Percentiles rank a stretch among this genome's conserved stretches.
phyloP scores from a whole-genome alignment of 2,888 invertebrate genomes.

The Oligia strigilis region DNA sequence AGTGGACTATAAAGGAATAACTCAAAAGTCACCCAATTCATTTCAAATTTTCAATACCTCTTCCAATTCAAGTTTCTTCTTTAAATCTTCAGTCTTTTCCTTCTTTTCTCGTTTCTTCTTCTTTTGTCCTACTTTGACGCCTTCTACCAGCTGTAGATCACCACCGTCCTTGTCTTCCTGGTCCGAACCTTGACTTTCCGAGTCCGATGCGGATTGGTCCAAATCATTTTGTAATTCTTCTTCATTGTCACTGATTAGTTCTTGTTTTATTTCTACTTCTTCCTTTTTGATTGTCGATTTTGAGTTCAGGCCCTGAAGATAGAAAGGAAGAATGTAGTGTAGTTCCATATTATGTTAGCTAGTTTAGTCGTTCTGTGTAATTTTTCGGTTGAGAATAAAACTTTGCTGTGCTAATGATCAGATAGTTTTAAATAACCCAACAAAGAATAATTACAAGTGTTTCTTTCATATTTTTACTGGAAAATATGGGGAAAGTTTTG shows the following conservation, averaged over 20 bases:
- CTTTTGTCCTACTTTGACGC: slow-evolving; percentile 83
- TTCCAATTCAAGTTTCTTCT: slow-evolving; percentile 85
- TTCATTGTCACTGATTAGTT: slow-evolving; percentile 73
- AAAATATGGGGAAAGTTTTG: too few species aligned
- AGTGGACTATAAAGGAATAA: neutral
- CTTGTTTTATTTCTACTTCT: slow-evolving; percentile 72
- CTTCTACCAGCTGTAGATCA: slow-evolving; percentile 83
- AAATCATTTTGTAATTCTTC: slow-evolving; percentile 66
- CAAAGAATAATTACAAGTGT: neutral
- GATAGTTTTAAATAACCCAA: too few species aligned
- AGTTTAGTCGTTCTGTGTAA: too few species aligned
- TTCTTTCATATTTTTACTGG: neutral
- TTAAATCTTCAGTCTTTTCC: slow-evolving; percentile 85
- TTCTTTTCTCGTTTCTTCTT: slow-evolving; percentile 86
- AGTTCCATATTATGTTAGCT: too few species aligned
- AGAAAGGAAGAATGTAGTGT: neutral
- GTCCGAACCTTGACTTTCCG: slow-evolving; percentile 42
- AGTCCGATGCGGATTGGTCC: slow-evolving; percentile 59
- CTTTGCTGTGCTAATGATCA: too few species aligned
- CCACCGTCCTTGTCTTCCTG: slow-evolving; percentile 63
- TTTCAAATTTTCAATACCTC: slow-evolving; percentile 74
- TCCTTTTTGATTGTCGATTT: slow-evolving; percentile 67
- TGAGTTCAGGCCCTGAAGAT: slow-evolving; percentile 20
- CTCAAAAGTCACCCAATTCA: neutral
- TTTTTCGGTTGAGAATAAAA: too few species aligned